Evolutionary conservation across 2,113 vertebrate genomes (phyloP), one percentile per base, ranked within the genome.

Genomic region (Elaphurus davidianus): DNA sequence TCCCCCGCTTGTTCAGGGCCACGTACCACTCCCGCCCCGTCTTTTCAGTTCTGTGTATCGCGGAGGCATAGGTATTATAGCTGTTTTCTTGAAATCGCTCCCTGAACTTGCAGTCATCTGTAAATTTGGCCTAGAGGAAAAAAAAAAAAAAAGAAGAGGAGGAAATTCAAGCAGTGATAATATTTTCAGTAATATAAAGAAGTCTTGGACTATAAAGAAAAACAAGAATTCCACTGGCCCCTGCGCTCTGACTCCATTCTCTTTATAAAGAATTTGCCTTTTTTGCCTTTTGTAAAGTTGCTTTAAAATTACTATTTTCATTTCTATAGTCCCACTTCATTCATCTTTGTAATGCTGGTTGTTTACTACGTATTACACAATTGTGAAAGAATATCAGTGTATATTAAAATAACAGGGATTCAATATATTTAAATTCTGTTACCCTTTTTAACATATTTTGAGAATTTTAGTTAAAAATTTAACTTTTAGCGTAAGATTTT

Each of bases 21-120:
- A 99, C 99, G 0, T 99, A 99, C 99, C 99, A 99, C 87, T 99
- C 99, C 0, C 99, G 99, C 0, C 99, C 99, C 0, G 99, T 99
- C 89, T 99, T 98, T 0, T 98, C 99, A 98, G 99, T 99, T 98
- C 98, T 99, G 98, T 99, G 99, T 60, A 99, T 97, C 0, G 99
- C 99, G 0, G 99, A 99, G 91, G 99, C 99, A 0, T 99, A 99
- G 0, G 99, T 99, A 98, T 99, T 99, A 98, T 99, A 99, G 98
- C 99, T 99, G 99, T 99, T 99, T 99, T 99, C 99, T 98, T 99
- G 99, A 98, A 99, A 99, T 33, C 99, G 98, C 97, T 99, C 99
- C 94, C 99, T 99, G 99, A 99, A 99, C 90, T 99, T 99, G 98
- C 99, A 99, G 97, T 99, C 99, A 0, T 99, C 99, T 0, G 99